These are phyloP conservation scores for Agrotis clavis DNA, from an alignment of 2,888 invertebrate genomes.

Conservation along the genomic window DNA sequence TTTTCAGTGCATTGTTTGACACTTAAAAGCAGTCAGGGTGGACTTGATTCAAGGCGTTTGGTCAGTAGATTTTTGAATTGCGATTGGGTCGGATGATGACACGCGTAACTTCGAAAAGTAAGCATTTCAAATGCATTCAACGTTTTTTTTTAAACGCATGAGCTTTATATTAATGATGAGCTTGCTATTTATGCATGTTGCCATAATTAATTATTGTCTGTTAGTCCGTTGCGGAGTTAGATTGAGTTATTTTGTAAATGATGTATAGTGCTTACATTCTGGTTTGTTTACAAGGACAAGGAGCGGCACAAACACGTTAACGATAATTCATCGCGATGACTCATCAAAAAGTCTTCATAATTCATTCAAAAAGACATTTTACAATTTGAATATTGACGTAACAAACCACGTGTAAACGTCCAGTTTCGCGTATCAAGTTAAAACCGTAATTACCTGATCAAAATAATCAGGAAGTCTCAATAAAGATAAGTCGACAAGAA, in stretches of 20 bases:
- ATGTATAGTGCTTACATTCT: not conserved
- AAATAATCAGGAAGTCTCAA: slow-evolving; percentile 54
- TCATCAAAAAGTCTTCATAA: slow-evolving; percentile 6
- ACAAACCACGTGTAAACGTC: not conserved
- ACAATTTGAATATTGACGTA: slow-evolving; percentile 13
- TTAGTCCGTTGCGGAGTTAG: not conserved
- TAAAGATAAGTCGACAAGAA: slow-evolving; percentile 35
- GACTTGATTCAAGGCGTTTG: too few species aligned
- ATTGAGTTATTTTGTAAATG: not conserved
- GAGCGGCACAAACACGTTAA: not conserved
- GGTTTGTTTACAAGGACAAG: not conserved
- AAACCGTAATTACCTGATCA: slow-evolving; percentile 38
- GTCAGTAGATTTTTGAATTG: too few species aligned
- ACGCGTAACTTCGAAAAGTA: too few species aligned
- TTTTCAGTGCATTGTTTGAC: too few species aligned
- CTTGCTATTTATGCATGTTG: too few species aligned
- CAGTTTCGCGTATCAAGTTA: slow-evolving; percentile 35
- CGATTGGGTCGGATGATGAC: too few species aligned
- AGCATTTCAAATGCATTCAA: too few species aligned
- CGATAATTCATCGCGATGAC: slow-evolving; percentile 16
- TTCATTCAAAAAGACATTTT: too few species aligned
- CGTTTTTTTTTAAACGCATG: too few species aligned
- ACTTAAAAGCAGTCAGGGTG: too few species aligned
- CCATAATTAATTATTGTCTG: too few species aligned
- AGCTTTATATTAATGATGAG: too few species aligned